phyloP scores from a whole-genome alignment of 2,797 vertebrate species.

The Eurystomus glaucurus region DNA sequence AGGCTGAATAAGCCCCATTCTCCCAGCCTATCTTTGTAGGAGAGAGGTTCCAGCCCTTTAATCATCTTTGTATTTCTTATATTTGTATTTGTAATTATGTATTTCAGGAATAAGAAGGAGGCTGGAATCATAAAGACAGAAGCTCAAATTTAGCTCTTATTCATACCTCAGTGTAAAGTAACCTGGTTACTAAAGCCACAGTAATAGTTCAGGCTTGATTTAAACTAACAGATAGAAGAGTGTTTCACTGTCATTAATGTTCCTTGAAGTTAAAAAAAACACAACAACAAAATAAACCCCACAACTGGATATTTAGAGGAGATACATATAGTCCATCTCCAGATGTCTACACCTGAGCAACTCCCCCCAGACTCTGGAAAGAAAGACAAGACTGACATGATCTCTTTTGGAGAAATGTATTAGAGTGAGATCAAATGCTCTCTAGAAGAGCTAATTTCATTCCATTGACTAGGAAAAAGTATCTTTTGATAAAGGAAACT shows the following conservation, averaged over 20 bases:
- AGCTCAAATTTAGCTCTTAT: background rate
- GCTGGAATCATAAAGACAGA: background rate
- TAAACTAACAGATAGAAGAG: background rate
- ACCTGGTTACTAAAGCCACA: background rate
- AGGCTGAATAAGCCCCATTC: no score
- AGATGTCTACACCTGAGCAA: background rate
- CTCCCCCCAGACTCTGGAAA: background rate
- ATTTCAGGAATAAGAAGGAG: background rate
- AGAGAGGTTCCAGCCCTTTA: no score
- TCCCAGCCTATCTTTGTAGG: no score
- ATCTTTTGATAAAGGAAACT: background rate
- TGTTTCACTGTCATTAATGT: background rate
- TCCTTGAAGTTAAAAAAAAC: background rate
- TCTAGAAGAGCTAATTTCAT: background rate
- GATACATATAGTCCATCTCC: background rate
- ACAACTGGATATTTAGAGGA: background rate
- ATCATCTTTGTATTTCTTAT: no score
- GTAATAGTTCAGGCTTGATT: background rate
- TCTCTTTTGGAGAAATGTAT: background rate
- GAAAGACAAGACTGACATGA: background rate
- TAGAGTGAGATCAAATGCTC: background rate
- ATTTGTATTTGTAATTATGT: no score
- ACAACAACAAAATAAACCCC: background rate
- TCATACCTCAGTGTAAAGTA: background rate
- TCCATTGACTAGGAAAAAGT: background rate